These are phyloP conservation scores for Eulithis testata DNA, from an alignment of 2,888 invertebrate species.

Conservation along the genomic window DNA sequence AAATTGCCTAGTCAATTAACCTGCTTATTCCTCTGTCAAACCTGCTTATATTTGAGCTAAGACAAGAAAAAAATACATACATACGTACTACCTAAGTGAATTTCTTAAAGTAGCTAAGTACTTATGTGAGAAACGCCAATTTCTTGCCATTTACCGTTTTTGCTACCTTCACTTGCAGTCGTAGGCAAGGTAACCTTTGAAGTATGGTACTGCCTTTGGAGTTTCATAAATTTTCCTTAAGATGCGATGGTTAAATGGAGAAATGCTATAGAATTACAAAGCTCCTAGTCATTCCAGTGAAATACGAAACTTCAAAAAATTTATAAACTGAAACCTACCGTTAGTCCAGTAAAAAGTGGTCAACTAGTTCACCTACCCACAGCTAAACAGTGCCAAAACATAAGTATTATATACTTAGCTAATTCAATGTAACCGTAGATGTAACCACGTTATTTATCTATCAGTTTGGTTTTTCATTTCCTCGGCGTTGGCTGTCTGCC, in stretches of 20 bases:
- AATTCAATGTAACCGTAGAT: slow-evolving; percentile 31
- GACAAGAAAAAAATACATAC: background rate
- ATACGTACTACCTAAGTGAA: background rate
- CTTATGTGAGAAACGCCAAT: too few relatives aligned
- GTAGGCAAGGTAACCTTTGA: background rate
- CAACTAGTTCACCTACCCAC: background rate
- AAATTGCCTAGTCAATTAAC: slow-evolving; percentile 23
- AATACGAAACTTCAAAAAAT: too few relatives aligned
- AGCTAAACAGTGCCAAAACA: slow-evolving; percentile 23
- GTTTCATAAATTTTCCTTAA: too few relatives aligned
- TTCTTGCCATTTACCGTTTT: background rate
- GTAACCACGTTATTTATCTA: slow-evolving; percentile 26
- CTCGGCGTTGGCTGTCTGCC: slow-evolving; percentile 25
- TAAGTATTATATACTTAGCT: slow-evolving; percentile 21
- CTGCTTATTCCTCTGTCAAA: slow-evolving; percentile 10
- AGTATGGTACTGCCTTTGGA: too few relatives aligned
- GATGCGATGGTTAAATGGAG: too few relatives aligned
- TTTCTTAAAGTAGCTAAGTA: too few relatives aligned
- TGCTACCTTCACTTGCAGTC: background rate
- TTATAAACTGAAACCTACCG: too few relatives aligned
- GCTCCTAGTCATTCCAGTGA: too few relatives aligned
- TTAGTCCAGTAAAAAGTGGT: background rate
- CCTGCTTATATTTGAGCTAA: slow-evolving; percentile 4
- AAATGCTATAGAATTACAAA: too few relatives aligned
- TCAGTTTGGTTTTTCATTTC: slow-evolving; percentile 29